A percentile compares a stretch with the other conserved stretches of the same genome.
Evolutionary conservation across 1,140 invertebrate species (phyloP).

Genomic region (Caenorhabditis inopinata): DNA sequence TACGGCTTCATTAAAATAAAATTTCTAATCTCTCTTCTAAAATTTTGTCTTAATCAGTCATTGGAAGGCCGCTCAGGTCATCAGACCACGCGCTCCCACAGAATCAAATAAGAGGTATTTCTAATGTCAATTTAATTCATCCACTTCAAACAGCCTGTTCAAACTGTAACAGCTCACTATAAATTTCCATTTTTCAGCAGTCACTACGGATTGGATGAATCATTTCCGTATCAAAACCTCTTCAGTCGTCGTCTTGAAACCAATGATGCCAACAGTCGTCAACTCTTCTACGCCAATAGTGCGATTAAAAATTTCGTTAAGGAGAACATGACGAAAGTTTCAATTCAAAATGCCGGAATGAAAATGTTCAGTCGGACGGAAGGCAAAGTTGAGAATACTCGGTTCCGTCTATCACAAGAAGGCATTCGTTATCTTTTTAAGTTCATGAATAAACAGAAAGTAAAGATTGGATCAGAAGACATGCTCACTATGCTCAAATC

Average conservation of each 20-base stretch:
- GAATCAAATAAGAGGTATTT: no score
- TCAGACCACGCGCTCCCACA: no score
- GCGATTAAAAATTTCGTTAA: conserved; percentile 56
- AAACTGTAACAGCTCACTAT: background rate
- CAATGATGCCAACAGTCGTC: conserved; percentile 53
- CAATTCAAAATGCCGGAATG: conserved; percentile 50
- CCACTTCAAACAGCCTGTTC: background rate
- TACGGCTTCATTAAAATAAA: no score
- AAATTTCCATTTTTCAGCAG: conserved; percentile 29
- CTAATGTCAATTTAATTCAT: no score
- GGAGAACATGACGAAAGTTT: conserved; percentile 36
- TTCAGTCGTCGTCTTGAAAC: conserved; percentile 53
- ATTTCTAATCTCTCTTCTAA: no score
- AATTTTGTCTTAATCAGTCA: no score
- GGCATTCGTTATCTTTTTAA: conserved; percentile 34
- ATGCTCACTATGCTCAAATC: conserved; percentile 38
- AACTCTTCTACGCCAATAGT: conserved; percentile 63
- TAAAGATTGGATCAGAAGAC: conserved; percentile 26
- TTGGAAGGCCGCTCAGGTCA: no score
- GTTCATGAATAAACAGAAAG: conserved; percentile 45
- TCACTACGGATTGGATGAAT: conserved; percentile 54
- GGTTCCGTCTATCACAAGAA: conserved; percentile 42
- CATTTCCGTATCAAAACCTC: conserved; percentile 56
- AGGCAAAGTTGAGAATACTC: conserved; percentile 39
- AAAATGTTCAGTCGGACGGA: conserved; percentile 50